Evolutionary conservation across 53 echinoderm and acorn worm species (phyloP).

Genomic region (Antedon mediterranea): DNA sequence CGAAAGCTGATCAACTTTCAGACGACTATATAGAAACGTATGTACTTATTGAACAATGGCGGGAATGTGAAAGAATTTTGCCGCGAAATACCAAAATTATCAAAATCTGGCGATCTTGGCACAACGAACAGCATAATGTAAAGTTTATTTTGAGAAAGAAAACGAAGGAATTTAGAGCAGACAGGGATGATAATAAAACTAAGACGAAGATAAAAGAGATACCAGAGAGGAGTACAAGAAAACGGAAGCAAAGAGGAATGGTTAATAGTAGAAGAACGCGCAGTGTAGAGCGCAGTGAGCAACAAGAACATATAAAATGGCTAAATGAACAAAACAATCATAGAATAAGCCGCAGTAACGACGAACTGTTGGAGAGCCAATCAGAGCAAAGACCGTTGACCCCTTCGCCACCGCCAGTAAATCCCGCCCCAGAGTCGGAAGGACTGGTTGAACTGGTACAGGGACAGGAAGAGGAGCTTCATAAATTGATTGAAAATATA

Average conservation of each 20-base stretch:
- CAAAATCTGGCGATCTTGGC: constrained; percentile 96
- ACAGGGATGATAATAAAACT: neutral
- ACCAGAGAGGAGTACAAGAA: constrained; percentile 13
- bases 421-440: constrained; percentile 16
- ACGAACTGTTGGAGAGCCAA: constrained; percentile 1
- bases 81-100: constrained; percentile 62
- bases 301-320: constrained; percentile 15
- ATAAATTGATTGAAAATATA: constrained; percentile 49
- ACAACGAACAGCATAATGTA: constrained; percentile 64
- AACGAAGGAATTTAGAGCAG: neutral
- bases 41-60: constrained; percentile 84
- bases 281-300: constrained; percentile 11
- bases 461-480: constrained; percentile 61
- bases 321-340: neutral
- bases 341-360: neutral
- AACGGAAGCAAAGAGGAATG: constrained; percentile 2
- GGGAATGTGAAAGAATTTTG: constrained; percentile 76
- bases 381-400: constrained; percentile 2
- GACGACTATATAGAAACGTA: constrained; percentile 35
- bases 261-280: neutral
- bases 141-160: constrained; percentile 60
- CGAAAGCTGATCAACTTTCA: constrained; percentile 39
- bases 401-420: neutral
- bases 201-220: constrained; percentile 14
- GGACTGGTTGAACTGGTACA: constrained; percentile 42